Conservation (phyloP, 2,888 invertebrate species). For the Caenorhabditis angaria region DNA sequence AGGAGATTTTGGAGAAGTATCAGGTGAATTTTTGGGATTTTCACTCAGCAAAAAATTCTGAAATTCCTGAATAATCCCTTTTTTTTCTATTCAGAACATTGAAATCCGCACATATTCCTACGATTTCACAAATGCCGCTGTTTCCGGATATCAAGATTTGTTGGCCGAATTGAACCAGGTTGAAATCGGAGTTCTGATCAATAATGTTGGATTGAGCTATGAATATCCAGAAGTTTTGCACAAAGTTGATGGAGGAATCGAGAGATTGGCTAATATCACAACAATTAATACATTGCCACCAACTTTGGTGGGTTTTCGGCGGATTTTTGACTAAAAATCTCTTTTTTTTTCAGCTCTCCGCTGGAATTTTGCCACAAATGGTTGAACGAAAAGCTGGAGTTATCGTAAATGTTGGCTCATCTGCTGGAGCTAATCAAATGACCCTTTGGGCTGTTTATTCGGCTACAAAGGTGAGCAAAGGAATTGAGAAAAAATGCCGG, state of each 20-base stretch:
- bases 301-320: slow-evolving; percentile 75
- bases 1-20: slow-evolving; percentile 61
- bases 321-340: neutral
- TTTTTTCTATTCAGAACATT: slow-evolving; percentile 21
- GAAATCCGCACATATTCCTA: slow-evolving; percentile 65
- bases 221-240: slow-evolving; percentile 80
- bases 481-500: neutral
- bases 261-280: slow-evolving; percentile 76
- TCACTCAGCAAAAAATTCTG: neutral
- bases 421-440: slow-evolving; percentile 82
- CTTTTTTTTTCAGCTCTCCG: slow-evolving; percentile 79
- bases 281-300: slow-evolving; percentile 84
- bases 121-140: slow-evolving; percentile 61
- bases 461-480: slow-evolving; percentile 81
- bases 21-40: slow-evolving; percentile 11
- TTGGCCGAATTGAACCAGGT: slow-evolving; percentile 59
- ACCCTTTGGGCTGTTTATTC: slow-evolving; percentile 80
- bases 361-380: slow-evolving; percentile 86
- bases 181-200: slow-evolving; percentile 76
- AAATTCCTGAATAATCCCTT: too few species aligned
- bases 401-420: slow-evolving; percentile 88
- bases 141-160: slow-evolving; percentile 60
- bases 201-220: slow-evolving; percentile 91
- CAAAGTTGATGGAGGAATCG: slow-evolving; percentile 62
- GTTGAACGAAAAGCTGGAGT: slow-evolving; percentile 83